A percentile compares a stretch with the other conserved stretches of the same genome.
Conservation (phyloP, 2,888 invertebrate species). For the Ganaspis brasiliensis region DNA sequence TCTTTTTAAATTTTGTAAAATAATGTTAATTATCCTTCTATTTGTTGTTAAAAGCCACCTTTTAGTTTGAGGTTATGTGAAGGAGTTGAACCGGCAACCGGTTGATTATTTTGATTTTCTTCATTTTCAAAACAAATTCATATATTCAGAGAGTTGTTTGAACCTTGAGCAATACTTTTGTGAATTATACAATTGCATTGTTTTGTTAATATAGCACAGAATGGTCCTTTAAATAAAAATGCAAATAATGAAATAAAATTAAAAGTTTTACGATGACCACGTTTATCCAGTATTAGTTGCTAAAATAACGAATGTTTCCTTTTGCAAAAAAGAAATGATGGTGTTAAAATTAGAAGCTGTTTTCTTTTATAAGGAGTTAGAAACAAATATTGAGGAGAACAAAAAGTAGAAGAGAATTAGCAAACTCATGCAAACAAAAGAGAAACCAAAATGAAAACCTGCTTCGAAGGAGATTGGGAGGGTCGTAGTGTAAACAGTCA, state of each 20-base stretch:
- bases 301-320: background rate
- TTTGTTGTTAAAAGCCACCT: no score
- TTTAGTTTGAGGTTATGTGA: no score
- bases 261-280: slow-evolving; percentile 24
- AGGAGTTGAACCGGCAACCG: no score
- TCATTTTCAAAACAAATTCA: no score
- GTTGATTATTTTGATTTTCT: no score
- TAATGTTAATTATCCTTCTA: no score
- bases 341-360: slow-evolving; percentile 1
- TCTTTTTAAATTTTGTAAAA: no score
- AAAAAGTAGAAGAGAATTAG: slow-evolving; percentile 11
- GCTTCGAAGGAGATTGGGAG: slow-evolving; percentile 61
- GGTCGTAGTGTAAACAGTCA: slow-evolving; percentile 64
- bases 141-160: no score
- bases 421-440: slow-evolving; percentile 60
- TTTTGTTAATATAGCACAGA: no score
- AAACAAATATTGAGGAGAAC: background rate
- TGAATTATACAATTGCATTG: no score
- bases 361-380: background rate
- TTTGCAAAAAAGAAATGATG: slow-evolving; percentile 2
- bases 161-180: no score
- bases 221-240: no score
- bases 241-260: background rate
- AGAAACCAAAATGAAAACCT: slow-evolving; percentile 76
- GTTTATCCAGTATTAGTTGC: slow-evolving; percentile 33